Evolutionary conservation across 2,888 invertebrate species (phyloP).

Genomic region (Nemapogon koenigi): DNA sequence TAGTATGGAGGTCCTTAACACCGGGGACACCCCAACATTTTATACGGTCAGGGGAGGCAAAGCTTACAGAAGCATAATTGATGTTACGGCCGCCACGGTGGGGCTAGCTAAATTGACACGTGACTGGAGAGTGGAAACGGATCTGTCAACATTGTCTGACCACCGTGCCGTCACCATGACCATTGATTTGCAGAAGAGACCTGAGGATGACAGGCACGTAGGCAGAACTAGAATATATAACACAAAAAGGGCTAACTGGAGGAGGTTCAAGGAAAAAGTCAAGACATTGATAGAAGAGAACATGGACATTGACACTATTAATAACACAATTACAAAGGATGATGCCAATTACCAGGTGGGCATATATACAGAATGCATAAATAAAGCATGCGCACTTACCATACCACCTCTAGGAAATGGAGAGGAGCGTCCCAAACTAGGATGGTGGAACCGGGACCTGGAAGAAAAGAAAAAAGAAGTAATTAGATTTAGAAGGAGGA

Average conservation of each 20-base stretch:
- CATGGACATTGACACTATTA: constrained; percentile 1
- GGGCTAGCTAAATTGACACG: constrained; percentile 9
- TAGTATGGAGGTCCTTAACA: constrained; percentile 14
- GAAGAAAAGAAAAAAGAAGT: no score
- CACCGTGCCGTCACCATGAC: constrained; percentile 18
- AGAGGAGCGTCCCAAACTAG: no score
- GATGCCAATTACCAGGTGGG: neutral
- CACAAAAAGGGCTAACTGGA: constrained; percentile 16
- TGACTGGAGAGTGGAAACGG: constrained; percentile 16
- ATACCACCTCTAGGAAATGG: no score
- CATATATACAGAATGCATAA: no score
- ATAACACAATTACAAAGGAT: no score
- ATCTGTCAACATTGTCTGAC: constrained; percentile 15
- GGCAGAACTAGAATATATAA: constrained; percentile 16
- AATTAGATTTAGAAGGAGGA: no score
- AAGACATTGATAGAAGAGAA: neutral
- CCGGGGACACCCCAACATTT: constrained; percentile 15
- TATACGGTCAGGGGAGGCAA: constrained; percentile 11
- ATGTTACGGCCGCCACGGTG: constrained; percentile 13
- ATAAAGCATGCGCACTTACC: no score
- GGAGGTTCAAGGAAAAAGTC: neutral
- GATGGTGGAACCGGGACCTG: no score
- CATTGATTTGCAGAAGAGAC: constrained; percentile 3
- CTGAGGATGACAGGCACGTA: constrained; percentile 1
- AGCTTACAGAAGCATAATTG: constrained; percentile 10